Evolutionary conservation across 2,888 invertebrate species (phyloP), one percentile per base, ranked within the genome.

Genomic region (Cataglyphis albicans): DNA sequence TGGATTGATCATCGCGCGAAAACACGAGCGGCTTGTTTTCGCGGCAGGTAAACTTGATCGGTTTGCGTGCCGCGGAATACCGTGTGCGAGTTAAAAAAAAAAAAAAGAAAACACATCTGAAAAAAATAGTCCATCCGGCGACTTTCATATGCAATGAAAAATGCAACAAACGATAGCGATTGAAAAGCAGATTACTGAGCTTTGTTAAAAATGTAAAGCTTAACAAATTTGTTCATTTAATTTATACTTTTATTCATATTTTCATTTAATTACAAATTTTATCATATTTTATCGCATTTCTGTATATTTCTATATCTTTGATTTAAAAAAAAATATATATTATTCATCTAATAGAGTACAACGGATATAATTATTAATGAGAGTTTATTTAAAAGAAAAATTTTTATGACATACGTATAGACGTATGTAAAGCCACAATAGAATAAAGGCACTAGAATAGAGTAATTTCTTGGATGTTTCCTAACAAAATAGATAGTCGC

Each of bases 1-100:
- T 90, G 87, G 90, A 90, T 83, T 87, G 90, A 89, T 89, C 90
- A 90, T 86, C 83, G 90, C 87, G 87, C 76, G 90, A 89, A 90
- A 90, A 90, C 90, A 90, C 81, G 88, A 78, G 64, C 84, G 82
- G 87, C 73, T 87, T 90, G 90, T 90, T 90, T 90, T 90, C 86
- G 67, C 84, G 88, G 84, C 86, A 82, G 83, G 87, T 84, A 85
- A 89, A 89, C 85, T 89, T 87, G 87, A 83, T 86, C 85, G 83
- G 72, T 84, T 75, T 73, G 67, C 67, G 80, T 68, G 73, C 35
- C 55, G 81, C 75, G 70, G 76, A 82, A 78, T 82, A 80, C 59
- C 61, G 63, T 15, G 35, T 38, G 70, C 55, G 44, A 81, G 73
- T 84, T 68, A 29, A 64, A 80, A 80, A 80, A 80, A 74, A 74